These are phyloP conservation scores for Fringilla coelebs DNA, from an alignment of 2,797 vertebrate genomes.

Conservation along the genomic window DNA sequence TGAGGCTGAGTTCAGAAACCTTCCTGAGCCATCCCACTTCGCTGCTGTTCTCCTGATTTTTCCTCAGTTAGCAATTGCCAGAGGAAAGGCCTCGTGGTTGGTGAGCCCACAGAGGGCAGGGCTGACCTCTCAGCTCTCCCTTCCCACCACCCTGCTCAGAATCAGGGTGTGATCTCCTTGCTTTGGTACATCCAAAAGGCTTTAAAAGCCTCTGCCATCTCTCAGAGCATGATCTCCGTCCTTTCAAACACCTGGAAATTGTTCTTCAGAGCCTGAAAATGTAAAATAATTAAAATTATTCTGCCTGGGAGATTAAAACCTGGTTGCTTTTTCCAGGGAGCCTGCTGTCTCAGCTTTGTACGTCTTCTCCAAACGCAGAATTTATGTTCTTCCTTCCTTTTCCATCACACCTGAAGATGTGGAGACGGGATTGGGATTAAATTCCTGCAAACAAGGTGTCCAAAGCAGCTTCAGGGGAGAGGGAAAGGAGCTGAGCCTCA, in stretches of 20 bases:
- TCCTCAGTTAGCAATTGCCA: too few relatives aligned
- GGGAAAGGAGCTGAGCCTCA: background rate
- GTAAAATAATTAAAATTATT: background rate
- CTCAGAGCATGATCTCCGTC: background rate
- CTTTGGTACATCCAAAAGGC: background rate
- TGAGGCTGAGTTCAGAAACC: too few relatives aligned
- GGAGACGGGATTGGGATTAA: background rate
- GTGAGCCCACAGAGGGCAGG: too few relatives aligned
- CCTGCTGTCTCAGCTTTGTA: background rate
- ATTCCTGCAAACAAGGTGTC: background rate
- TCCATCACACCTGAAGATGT: accelerated
- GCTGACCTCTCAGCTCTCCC: too few relatives aligned
- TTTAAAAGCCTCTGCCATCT: background rate
- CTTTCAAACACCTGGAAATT: background rate
- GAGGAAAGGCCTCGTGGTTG: too few relatives aligned
- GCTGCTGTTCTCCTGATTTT: too few relatives aligned
- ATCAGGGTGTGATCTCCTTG: too few relatives aligned
- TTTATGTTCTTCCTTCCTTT: background rate
- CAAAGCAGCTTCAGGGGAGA: background rate
- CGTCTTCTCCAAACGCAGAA: background rate
- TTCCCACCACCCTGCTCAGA: too few relatives aligned
- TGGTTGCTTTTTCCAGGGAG: background rate
- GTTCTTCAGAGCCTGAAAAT: background rate
- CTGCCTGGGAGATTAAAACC: background rate
- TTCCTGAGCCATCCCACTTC: too few relatives aligned